Conservation (phyloP, 2,888 invertebrate genomes). For the Hirtodrosophila confusa region DNA sequence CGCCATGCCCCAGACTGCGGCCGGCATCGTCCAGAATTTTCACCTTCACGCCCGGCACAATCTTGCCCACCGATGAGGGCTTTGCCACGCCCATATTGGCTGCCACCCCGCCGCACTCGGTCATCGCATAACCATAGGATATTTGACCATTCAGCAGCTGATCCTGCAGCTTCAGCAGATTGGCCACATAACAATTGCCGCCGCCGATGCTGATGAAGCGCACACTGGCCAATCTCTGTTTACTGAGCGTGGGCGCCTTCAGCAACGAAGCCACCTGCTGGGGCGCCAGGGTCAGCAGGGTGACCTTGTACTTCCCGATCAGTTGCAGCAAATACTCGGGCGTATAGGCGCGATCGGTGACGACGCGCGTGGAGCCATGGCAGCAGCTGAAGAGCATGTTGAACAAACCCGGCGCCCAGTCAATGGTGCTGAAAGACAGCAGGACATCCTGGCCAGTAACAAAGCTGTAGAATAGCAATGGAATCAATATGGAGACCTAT, state of each 20-base stretch:
- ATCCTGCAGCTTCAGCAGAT: constrained; percentile 70
- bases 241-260: constrained; percentile 63
- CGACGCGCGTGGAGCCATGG: constrained; percentile 76
- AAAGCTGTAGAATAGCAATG: constrained; percentile 53
- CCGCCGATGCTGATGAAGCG: constrained; percentile 75
- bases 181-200: constrained; percentile 73
- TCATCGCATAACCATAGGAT: constrained; percentile 78
- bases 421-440: constrained; percentile 78
- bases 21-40: constrained; percentile 81
- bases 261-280: constrained; percentile 70
- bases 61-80: constrained; percentile 75
- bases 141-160: constrained; percentile 71
- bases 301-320: constrained; percentile 77
- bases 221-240: constrained; percentile 64
- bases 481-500: background rate
- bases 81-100: constrained; percentile 73
- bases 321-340: constrained; percentile 75
- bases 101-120: constrained; percentile 76
- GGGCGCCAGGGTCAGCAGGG: constrained; percentile 71
- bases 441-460: constrained; percentile 77
- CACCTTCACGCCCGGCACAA: constrained; percentile 70
- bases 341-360: constrained; percentile 74
- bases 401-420: constrained; percentile 79
- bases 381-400: constrained; percentile 78
- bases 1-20: constrained; percentile 68